These are phyloP conservation scores for Cuculus canorus DNA, from an alignment of 2,797 vertebrate species.

Conservation along the genomic window DNA sequence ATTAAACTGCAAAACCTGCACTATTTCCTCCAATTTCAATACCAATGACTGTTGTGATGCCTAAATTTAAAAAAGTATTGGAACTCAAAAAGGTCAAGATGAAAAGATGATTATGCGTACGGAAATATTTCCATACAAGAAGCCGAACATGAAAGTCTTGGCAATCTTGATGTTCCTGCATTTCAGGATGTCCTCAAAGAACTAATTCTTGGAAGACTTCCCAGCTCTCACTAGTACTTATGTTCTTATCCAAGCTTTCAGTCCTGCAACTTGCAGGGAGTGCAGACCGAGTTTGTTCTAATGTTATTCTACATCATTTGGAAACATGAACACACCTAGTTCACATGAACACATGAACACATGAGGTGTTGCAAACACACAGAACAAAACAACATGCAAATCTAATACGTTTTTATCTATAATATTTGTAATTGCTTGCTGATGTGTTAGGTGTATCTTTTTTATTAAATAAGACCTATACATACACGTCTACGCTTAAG, in stretches of 20 bases:
- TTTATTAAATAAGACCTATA: not conserved
- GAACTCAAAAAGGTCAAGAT: not conserved
- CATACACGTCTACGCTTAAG: not conserved
- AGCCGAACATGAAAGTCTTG: not conserved
- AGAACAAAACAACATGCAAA: not conserved
- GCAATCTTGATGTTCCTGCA: not conserved
- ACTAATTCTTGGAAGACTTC: not conserved
- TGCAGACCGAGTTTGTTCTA: not conserved
- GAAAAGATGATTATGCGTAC: not conserved
- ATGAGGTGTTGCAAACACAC: not conserved
- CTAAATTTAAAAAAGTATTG: not conserved
- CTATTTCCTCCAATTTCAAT: not conserved
- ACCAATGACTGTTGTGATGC: not conserved
- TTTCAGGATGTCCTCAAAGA: not conserved
- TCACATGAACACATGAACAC: too few relatives aligned
- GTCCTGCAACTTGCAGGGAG: not conserved
- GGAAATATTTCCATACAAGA: not conserved
- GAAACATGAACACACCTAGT: not conserved
- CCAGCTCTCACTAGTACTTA: not conserved
- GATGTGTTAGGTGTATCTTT: not conserved
- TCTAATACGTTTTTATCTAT: not conserved
- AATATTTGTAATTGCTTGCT: not conserved
- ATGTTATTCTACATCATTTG: not conserved
- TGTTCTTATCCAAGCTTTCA: not conserved
- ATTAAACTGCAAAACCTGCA: not conserved